Evolutionary conservation across 2,888 invertebrate genomes (phyloP).

Genomic region (Corythucha ciliata): DNA sequence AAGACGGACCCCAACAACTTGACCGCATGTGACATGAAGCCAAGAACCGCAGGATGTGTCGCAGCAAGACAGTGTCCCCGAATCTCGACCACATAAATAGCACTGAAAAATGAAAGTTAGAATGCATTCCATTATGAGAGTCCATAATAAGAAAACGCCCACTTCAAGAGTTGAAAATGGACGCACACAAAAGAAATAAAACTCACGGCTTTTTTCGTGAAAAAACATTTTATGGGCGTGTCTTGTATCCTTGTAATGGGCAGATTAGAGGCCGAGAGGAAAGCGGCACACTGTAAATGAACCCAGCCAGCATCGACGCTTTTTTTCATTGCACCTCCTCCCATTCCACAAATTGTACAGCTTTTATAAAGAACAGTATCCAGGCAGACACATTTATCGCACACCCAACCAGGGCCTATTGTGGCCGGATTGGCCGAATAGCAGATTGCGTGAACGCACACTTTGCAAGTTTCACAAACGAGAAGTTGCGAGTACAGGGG

Average conservation of each 20-base stretch:
- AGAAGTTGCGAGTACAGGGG: conserved; percentile 40
- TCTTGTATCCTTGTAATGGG: conserved; percentile 17
- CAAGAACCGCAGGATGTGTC: conserved; percentile 43
- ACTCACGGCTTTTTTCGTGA: conserved; percentile 22
- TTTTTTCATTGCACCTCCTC: conserved; percentile 56
- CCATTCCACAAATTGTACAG: conserved; percentile 49
- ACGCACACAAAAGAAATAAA: background rate
- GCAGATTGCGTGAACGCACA: conserved; percentile 51
- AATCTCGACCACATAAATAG: conserved; percentile 40
- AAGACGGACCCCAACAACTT: conserved; percentile 46
- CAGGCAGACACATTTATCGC: conserved; percentile 42
- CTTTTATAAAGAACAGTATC: conserved; percentile 35
- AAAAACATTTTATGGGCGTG: conserved; percentile 19
- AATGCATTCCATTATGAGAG: background rate
- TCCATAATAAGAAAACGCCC: no score
- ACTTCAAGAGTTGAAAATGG: background rate
- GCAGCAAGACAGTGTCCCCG: conserved; percentile 46
- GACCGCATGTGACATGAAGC: conserved; percentile 53
- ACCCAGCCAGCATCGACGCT: conserved; percentile 54
- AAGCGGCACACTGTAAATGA: conserved; percentile 55
- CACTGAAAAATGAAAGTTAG: conserved; percentile 38
- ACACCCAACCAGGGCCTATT: conserved; percentile 40
- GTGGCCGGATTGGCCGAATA: conserved; percentile 35
- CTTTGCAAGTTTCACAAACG: conserved; percentile 47
- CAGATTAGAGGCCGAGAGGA: conserved; percentile 36